These are phyloP conservation scores for Drosophila borborema DNA, from an alignment of 2,888 invertebrate genomes.

Conservation along the genomic window DNA sequence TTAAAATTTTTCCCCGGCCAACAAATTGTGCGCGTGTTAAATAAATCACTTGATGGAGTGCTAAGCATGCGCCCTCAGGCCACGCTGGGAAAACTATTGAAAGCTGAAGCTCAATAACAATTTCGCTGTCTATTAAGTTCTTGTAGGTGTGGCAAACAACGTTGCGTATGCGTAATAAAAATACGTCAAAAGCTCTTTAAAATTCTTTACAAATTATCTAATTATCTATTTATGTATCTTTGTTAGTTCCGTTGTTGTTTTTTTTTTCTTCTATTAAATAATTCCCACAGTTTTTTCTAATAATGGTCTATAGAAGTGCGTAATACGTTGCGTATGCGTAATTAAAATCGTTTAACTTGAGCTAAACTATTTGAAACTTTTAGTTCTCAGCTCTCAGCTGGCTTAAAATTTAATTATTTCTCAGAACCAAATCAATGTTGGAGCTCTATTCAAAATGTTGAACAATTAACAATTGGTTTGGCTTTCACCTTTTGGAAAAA, in stretches of 20 bases:
- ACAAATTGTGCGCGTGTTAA: conserved; percentile 63
- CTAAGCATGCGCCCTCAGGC: conserved; percentile 60
- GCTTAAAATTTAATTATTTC: conserved; percentile 1
- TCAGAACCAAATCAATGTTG: neutral
- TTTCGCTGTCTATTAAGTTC: conserved; percentile 5
- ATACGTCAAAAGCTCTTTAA: neutral
- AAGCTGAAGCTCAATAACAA: conserved; percentile 19
- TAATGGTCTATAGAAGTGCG: neutral
- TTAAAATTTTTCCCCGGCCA: neutral
- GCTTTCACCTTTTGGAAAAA: conserved; percentile 26
- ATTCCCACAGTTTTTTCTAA: neutral
- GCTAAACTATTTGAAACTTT: neutral
- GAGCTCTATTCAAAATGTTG: neutral
- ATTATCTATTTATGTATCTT: neutral
- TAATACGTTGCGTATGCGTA: conserved; percentile 4
- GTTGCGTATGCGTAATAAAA: conserved; percentile 33
- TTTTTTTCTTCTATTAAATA: neutral
- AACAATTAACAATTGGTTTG: conserved; percentile 6
- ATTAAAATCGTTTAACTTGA: neutral
- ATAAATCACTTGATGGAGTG: conserved; percentile 79
- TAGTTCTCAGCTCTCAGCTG: neutral
- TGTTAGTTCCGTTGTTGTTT: neutral
- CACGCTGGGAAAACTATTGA: conserved; percentile 43
- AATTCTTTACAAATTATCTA: conserved; percentile 5
- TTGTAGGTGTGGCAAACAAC: conserved; percentile 4